A percentile compares a stretch with the other conserved stretches of the same genome.
These are phyloP conservation scores for Taenioides sp. DNA, from an alignment of 2,797 vertebrate species.

Conservation along the genomic window DNA sequence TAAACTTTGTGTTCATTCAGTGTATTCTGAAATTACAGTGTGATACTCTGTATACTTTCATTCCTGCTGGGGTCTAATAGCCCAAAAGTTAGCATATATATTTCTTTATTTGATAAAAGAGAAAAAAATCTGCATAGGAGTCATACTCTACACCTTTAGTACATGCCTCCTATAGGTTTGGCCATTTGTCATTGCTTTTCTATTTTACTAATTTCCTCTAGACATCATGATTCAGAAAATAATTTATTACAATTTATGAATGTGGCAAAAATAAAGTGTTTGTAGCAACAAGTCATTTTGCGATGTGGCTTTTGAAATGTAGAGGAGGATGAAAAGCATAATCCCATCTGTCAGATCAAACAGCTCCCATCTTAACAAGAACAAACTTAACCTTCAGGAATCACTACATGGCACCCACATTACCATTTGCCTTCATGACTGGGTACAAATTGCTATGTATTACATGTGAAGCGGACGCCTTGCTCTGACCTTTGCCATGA, in stretches of 20 bases:
- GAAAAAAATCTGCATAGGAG: no score
- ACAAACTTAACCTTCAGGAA: conserved; percentile 7
- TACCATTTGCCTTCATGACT: background rate
- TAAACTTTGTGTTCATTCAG: no score
- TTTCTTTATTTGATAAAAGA: no score
- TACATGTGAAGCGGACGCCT: conserved; percentile 43
- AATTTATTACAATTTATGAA: background rate
- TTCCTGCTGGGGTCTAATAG: no score
- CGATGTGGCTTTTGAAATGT: background rate
- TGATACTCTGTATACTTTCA: no score
- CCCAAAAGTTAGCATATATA: no score
- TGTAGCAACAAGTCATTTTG: background rate
- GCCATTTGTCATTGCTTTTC: no score
- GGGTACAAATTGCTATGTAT: conserved; percentile 12
- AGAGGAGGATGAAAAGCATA: background rate
- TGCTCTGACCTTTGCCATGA: conserved; percentile 57
- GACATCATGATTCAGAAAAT: no score
- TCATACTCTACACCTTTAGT: no score
- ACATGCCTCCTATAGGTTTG: no score
- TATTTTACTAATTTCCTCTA: no score
- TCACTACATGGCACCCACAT: background rate
- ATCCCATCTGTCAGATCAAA: background rate
- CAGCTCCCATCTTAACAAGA: background rate
- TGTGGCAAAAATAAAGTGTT: background rate
- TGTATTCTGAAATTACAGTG: no score